A percentile compares a stretch with the other conserved stretches of the same genome.
Conservation (phyloP, 2,797 vertebrate species). For the Chaetophractus vellerosus region DNA sequence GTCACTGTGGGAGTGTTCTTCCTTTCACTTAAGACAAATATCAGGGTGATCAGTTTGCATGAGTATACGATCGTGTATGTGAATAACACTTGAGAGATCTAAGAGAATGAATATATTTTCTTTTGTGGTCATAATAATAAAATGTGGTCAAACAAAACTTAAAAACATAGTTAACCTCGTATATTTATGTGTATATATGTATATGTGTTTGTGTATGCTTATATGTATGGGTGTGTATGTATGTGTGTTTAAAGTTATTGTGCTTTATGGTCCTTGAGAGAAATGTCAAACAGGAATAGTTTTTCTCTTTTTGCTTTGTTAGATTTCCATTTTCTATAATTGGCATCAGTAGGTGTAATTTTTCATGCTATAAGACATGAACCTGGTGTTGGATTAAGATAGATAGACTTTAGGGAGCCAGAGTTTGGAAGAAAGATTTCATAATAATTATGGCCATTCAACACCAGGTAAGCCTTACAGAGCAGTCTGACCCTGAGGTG, state of each 20-base stretch:
- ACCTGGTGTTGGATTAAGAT: neutral
- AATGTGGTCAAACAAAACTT: neutral
- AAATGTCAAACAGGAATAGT: constrained; percentile 10
- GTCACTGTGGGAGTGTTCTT: constrained; percentile 22
- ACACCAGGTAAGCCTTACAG: neutral
- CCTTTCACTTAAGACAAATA: neutral
- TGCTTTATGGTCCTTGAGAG: constrained; percentile 13
- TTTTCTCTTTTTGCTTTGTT: constrained; percentile 41
- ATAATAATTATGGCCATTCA: neutral
- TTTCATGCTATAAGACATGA: constrained; percentile 3
- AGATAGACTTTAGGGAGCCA: constrained; percentile 19
- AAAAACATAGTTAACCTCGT: neutral
- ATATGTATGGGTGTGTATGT: neutral
- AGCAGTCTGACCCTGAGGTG: neutral
- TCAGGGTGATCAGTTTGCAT: constrained; percentile 16
- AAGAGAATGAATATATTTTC: neutral
- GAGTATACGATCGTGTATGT: neutral
- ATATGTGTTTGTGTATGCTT: neutral
- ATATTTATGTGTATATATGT: neutral
- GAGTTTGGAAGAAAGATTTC: constrained; percentile 11
- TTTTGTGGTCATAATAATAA: constrained; percentile 16
- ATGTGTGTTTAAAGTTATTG: constrained; percentile 18
- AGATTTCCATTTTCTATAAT: constrained; percentile 66
- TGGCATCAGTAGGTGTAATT: neutral
- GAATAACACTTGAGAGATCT: constrained; percentile 53